Evolutionary conservation across 2,888 invertebrate genomes (phyloP).

Genomic region (Cylloceria caligata): DNA sequence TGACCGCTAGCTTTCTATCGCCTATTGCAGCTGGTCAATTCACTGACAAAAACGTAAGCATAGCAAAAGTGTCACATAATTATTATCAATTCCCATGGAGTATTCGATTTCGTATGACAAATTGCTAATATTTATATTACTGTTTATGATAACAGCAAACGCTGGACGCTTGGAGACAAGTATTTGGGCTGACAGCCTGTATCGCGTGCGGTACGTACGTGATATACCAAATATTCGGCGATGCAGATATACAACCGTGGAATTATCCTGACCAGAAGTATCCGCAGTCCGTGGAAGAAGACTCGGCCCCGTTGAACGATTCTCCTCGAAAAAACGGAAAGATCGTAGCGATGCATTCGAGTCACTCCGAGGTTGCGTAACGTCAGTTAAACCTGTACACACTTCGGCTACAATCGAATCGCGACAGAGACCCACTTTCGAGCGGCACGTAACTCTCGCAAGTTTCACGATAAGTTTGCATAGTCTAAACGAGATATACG

Average conservation of each 20-base stretch:
- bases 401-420: neutral
- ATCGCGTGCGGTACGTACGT: conserved; percentile 88
- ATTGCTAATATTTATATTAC: conserved; percentile 6
- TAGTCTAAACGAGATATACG: conserved; percentile 48
- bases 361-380: conserved; percentile 75
- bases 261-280: conserved; percentile 85
- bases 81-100: neutral
- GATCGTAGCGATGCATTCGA: conserved; percentile 71
- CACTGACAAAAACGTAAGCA: conserved; percentile 86
- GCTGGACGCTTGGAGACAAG: conserved; percentile 87
- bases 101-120: neutral
- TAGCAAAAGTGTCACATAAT: neutral
- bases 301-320: conserved; percentile 81
- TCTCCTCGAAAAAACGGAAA: conserved; percentile 76
- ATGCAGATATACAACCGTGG: conserved; percentile 87
- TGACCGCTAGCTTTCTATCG: conserved; percentile 90
- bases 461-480: conserved; percentile 46
- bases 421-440: neutral
- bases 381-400: conserved; percentile 34
- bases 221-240: conserved; percentile 89
- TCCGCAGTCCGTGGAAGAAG: conserved; percentile 77
- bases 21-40: conserved; percentile 88
- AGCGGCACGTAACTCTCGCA: neutral
- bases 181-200: conserved; percentile 88
- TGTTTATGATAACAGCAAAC: conserved; percentile 79